Evolutionary conservation across 2,888 invertebrate genomes (phyloP).

Genomic region (Nomada goodeniana): DNA sequence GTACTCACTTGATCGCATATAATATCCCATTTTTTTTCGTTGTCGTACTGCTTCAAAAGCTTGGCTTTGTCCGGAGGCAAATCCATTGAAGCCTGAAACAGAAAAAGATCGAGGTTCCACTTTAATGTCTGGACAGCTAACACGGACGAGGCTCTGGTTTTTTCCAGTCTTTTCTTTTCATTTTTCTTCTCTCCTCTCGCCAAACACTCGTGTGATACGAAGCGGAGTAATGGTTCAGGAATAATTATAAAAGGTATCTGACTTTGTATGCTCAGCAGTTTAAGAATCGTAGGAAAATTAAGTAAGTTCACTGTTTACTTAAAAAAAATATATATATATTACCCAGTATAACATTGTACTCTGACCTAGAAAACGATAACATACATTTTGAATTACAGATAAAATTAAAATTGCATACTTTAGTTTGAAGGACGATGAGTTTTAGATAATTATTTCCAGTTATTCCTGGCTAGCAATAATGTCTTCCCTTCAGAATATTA

Average conservation of each 20-base stretch:
- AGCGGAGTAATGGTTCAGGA: constrained; percentile 3
- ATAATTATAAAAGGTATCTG: constrained; percentile 7
- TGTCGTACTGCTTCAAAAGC: constrained; percentile 96
- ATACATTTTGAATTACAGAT: neutral
- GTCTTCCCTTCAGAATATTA: neutral
- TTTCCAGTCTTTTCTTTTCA: neutral
- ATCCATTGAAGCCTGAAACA: constrained; percentile 98
- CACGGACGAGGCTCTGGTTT: neutral
- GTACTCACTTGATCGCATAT: constrained; percentile 97
- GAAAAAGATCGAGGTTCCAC: constrained; percentile 62
- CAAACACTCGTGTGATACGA: neutral
- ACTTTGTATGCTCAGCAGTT: too few species aligned
- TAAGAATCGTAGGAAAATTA: neutral
- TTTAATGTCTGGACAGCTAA: constrained; percentile 37
- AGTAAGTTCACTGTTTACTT: neutral
- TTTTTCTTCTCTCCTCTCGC: neutral
- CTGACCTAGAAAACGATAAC: constrained; percentile 14
- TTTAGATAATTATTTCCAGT: constrained; percentile 24
- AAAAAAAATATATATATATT: neutral
- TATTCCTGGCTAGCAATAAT: neutral
- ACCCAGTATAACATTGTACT: neutral
- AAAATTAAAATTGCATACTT: neutral
- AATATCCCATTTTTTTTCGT: constrained; percentile 99
- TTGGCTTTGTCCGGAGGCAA: constrained; percentile 99
- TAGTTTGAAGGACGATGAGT: constrained; percentile 4